Evolutionary conservation across 2,113 vertebrate genomes (phyloP).

Genomic region (Camelus bactrianus): DNA sequence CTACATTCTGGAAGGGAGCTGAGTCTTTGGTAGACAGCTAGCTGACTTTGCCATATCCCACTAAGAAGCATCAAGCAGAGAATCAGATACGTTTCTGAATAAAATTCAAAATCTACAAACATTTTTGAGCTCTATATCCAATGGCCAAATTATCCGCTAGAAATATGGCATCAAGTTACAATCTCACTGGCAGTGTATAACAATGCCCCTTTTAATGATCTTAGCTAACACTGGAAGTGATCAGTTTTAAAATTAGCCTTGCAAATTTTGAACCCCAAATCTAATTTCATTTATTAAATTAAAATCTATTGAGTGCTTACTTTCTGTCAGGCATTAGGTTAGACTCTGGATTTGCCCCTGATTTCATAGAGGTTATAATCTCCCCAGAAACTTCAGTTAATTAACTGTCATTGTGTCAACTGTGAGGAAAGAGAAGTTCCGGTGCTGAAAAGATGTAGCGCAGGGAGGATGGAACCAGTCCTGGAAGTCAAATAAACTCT

Average conservation of each 20-base stretch:
- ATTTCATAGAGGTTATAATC: not conserved
- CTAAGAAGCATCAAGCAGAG: not conserved
- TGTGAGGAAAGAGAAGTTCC: not conserved
- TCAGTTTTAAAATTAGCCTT: not conserved
- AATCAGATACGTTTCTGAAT: not conserved
- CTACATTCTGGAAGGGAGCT: not conserved
- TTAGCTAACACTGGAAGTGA: not conserved
- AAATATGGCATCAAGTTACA: not conserved
- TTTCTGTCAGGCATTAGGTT: not conserved
- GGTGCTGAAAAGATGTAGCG: not conserved
- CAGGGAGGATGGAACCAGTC: not conserved
- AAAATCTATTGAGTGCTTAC: not conserved
- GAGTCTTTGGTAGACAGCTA: not conserved
- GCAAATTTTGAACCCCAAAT: conserved; percentile 8
- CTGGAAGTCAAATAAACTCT: not conserved
- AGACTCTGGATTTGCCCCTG: not conserved
- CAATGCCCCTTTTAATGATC: not conserved
- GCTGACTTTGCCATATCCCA: not conserved
- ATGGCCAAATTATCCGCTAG: not conserved
- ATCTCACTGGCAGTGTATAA: not conserved
- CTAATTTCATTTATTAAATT: not conserved
- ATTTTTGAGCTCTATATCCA: not conserved
- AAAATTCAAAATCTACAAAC: not conserved
- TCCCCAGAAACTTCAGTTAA: not conserved
- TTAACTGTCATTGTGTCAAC: not conserved